These are phyloP conservation scores for Pimpla rufipes DNA, from an alignment of 2,888 invertebrate genomes.

Conservation along the genomic window DNA sequence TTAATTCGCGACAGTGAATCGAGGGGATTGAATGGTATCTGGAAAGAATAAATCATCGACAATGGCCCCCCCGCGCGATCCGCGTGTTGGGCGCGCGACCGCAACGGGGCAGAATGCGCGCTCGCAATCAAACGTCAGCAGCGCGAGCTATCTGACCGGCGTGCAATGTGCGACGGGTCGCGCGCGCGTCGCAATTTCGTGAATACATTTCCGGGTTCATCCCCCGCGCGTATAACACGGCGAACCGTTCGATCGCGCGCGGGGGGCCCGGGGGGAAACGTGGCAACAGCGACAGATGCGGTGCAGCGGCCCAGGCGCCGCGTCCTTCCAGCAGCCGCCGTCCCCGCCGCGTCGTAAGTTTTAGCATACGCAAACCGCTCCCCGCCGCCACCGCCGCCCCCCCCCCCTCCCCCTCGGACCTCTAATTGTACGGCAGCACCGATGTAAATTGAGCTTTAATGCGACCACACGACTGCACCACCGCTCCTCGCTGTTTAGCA, in stretches of 20 bases:
- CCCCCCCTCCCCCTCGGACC: conserved; percentile 24
- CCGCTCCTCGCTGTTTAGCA: not conserved
- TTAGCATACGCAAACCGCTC: conserved; percentile 45
- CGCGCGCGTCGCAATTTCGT: not conserved
- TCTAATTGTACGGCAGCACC: conserved; percentile 61
- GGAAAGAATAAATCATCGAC: conserved; percentile 8
- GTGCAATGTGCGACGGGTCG: not conserved
- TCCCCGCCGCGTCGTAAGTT: conserved; percentile 44
- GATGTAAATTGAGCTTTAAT: conserved; percentile 68
- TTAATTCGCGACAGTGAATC: conserved; percentile 6
- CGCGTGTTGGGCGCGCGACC: not conserved
- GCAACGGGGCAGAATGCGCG: not conserved
- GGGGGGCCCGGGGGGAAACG: not conserved
- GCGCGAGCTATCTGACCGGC: not conserved
- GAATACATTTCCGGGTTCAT: conserved; percentile 8
- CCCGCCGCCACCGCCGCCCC: too few relatives aligned
- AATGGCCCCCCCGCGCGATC: not conserved
- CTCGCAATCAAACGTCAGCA: conserved; percentile 12
- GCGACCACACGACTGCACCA: conserved; percentile 50
- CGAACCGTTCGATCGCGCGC: conserved; percentile 4
- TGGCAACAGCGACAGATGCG: conserved; percentile 9
- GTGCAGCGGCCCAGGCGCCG: not conserved
- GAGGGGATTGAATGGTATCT: not conserved
- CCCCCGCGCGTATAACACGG: not conserved
- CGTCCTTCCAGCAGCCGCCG: not conserved